Conservation (phyloP, 92 coral and sea anemone genomes). For the Micromussa lordhowensis region DNA sequence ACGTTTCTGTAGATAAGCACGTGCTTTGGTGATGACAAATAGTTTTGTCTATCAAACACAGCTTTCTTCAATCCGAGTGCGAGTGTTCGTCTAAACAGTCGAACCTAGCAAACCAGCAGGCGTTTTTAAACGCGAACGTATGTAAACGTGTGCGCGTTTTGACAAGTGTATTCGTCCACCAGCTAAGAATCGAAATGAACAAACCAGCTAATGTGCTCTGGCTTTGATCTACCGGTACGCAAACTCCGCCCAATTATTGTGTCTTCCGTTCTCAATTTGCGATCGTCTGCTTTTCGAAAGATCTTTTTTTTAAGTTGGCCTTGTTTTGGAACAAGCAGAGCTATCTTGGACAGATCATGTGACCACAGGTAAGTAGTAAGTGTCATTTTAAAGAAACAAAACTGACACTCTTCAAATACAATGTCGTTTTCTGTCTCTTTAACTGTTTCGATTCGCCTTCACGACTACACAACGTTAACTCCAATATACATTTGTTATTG, state of each 20-base stretch:
- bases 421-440: neutral
- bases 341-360: neutral
- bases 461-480: neutral
- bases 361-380: neutral
- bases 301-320: neutral
- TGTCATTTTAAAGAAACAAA: neutral
- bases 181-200: neutral
- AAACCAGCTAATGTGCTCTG: neutral
- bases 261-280: too few relatives aligned
- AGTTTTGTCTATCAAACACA: neutral
- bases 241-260: neutral
- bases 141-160: neutral
- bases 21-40: constrained; percentile 17
- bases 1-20: constrained; percentile 8
- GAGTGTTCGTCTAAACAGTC: too few relatives aligned
- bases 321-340: neutral
- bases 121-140: neutral
- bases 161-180: neutral
- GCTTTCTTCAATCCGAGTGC: neutral
- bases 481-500: neutral
- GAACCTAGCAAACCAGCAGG: neutral
- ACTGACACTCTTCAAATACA: neutral
- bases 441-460: neutral
- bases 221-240: neutral
- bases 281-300: neutral